Conservation (phyloP, 2,888 invertebrate species). For the Maniola hyperantus region DNA sequence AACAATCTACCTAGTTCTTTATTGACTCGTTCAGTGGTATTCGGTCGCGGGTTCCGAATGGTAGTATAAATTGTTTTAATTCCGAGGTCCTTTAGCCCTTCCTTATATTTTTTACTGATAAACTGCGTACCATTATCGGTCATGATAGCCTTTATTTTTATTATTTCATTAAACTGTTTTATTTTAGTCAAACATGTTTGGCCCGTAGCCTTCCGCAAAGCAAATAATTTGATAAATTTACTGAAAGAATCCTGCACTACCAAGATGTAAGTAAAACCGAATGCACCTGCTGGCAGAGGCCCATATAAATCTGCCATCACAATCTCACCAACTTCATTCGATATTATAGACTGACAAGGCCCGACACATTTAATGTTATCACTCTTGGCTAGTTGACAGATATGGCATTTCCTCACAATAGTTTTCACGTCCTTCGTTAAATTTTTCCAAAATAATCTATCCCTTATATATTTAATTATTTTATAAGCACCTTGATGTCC, state of each 20-base stretch:
- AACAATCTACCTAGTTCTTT: too few relatives aligned
- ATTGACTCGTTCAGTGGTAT: conserved; percentile 41
- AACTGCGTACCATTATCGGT: conserved; percentile 40
- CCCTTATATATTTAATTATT: conserved; percentile 37
- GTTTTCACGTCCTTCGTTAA: conserved; percentile 29
- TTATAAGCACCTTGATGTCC: conserved; percentile 43
- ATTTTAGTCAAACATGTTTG: too few relatives aligned
- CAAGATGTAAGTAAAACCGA: conserved; percentile 30
- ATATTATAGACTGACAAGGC: conserved; percentile 31
- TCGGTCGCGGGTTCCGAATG: conserved; percentile 41
- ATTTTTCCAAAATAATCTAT: conserved; percentile 40
- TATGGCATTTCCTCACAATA: conserved; percentile 35
- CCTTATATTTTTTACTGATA: conserved; percentile 23
- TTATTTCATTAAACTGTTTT: conserved; percentile 29
- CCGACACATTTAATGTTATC: conserved; percentile 34
- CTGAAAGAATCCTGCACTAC: conserved; percentile 25
- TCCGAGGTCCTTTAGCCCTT: background rate
- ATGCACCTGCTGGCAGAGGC: conserved; percentile 35
- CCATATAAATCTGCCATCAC: conserved; percentile 35
- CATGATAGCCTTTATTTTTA: conserved; percentile 33
- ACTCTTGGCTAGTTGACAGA: conserved; percentile 39
- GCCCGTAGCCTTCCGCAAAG: conserved; percentile 15
- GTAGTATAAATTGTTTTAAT: conserved; percentile 37
- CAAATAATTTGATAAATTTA: conserved; percentile 20
- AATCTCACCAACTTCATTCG: conserved; percentile 36